Evolutionary conservation across 2,888 invertebrate species (phyloP).

Genomic region (Altica lythri): DNA sequence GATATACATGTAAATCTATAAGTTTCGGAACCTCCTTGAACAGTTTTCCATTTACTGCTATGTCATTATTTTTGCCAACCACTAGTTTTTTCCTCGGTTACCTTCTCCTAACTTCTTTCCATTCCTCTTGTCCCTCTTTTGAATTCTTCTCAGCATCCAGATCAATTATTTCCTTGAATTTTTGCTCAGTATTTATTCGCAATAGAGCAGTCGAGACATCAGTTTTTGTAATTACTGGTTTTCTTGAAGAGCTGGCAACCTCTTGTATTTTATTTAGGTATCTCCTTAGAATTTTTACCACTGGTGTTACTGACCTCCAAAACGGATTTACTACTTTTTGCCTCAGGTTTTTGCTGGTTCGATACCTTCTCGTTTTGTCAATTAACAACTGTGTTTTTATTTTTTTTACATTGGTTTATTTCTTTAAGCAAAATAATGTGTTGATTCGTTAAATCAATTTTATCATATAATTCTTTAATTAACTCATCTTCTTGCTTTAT

Average conservation of each 20-base stretch:
- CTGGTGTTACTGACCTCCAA: not conserved
- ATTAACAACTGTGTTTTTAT: no score
- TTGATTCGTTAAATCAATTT: conserved; percentile 20
- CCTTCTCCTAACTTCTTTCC: conserved; percentile 8
- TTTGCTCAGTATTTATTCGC: conserved; percentile 14
- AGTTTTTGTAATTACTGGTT: conserved; percentile 15
- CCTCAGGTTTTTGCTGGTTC: conserved; percentile 13
- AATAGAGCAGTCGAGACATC: conserved; percentile 15
- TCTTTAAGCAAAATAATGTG: conserved; percentile 15
- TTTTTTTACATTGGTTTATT: conserved; percentile 13
- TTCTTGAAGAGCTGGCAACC: conserved; percentile 14
- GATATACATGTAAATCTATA: conserved; percentile 13
- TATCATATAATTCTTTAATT: conserved; percentile 21
- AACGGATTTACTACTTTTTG: conserved; percentile 2
- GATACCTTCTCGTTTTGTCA: not conserved
- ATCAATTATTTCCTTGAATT: not conserved
- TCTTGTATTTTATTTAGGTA: not conserved
- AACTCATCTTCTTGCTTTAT: conserved; percentile 19
- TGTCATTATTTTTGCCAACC: conserved; percentile 16
- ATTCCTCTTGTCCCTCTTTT: conserved; percentile 10
- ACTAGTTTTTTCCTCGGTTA: conserved; percentile 11
- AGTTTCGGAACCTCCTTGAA: conserved; percentile 10
- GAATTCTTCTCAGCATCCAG: not conserved
- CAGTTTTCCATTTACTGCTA: conserved; percentile 12
- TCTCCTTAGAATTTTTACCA: not conserved